phyloP scores from a whole-genome alignment of 2,888 invertebrate species.

The Spodoptera picta region DNA sequence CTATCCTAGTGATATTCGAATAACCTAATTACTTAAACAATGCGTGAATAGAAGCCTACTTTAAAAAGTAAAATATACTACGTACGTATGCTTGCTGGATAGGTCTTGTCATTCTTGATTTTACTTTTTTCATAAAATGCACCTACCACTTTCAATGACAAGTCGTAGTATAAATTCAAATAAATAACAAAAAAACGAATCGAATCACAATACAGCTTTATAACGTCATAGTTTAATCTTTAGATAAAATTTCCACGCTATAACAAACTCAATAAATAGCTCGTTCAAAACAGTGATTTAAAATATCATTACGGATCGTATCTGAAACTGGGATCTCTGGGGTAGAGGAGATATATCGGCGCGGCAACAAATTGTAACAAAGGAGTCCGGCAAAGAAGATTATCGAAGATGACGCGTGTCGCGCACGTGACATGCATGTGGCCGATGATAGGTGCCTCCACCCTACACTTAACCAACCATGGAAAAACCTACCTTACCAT shows the following conservation, averaged over 20 bases:
- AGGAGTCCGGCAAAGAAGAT: slow-evolving; percentile 85
- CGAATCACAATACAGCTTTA: neutral
- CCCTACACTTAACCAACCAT: slow-evolving; percentile 65
- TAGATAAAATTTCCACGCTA: slow-evolving; percentile 44
- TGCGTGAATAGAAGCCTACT: no score
- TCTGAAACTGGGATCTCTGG: slow-evolving; percentile 82
- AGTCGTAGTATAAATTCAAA: neutral
- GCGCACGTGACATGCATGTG: slow-evolving; percentile 83
- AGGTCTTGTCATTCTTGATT: no score
- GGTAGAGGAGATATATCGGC: slow-evolving; percentile 71
- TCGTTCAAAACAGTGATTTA: slow-evolving; percentile 81
- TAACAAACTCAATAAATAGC: slow-evolving; percentile 71
- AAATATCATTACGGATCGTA: slow-evolving; percentile 87
- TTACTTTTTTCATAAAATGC: neutral
- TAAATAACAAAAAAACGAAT: slow-evolving; percentile 1
- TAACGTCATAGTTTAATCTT: neutral
- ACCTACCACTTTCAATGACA: neutral
- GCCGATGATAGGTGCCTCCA: slow-evolving; percentile 73
- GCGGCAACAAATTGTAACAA: slow-evolving; percentile 87
- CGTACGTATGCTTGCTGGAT: no score
- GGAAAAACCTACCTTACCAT: slow-evolving; percentile 50
- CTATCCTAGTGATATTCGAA: neutral
- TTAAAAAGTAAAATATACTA: no score
- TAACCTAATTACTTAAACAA: no score
- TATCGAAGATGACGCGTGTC: slow-evolving; percentile 84